Evolutionary conservation across 2,113 vertebrate genomes (phyloP), one percentile per base, ranked within the genome.

Genomic region (Oreotrochilus melanogaster): DNA sequence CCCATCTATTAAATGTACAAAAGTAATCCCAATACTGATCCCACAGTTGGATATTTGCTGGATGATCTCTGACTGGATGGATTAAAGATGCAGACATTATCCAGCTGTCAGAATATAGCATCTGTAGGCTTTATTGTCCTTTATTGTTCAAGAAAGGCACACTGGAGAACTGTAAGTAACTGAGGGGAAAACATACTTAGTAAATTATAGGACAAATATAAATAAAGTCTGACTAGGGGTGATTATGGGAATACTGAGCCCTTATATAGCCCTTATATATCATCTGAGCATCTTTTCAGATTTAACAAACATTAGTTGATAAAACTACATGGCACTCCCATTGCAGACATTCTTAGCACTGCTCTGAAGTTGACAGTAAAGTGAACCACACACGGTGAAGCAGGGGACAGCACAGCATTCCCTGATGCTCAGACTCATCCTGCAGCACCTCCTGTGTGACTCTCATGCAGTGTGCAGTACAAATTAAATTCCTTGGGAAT

Each of bases 61-160:
- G 78, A 78, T 73, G 70, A 66, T 86, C 66, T 91, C 65, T 80
- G 27, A 81, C 64, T 82, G 54, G 65, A 85, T 71, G 83, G 79
- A 93, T 81, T 75, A 92, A 92, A 90, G 70, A 87, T 30, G 18
- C 17, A 30, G n/a, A 87, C 24, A 70, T 89, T 37, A 42, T 88
- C 78, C 86, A 95, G 92, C 60, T 96, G 86, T 94, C 72, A 91
- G 54, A 33, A 78, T 67, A 84, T 22, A 82, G 71, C 78, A 88
- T 85, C 60, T 81, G 62, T 65, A 88, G 53, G n/a, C 66, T 78
- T 89, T 82, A 48, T 43, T 79, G 48, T 75, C 74, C 62, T 37
- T 72, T 58, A 57, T 22, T 69, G 67, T 76, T 79, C 82, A 66
- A 53, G 50, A 78, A 4, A 80, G 81, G 70, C 78, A 78, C 43